These are phyloP conservation scores for Pteropus rufus DNA, from an alignment of 2,797 vertebrate genomes.

Conservation along the genomic window DNA sequence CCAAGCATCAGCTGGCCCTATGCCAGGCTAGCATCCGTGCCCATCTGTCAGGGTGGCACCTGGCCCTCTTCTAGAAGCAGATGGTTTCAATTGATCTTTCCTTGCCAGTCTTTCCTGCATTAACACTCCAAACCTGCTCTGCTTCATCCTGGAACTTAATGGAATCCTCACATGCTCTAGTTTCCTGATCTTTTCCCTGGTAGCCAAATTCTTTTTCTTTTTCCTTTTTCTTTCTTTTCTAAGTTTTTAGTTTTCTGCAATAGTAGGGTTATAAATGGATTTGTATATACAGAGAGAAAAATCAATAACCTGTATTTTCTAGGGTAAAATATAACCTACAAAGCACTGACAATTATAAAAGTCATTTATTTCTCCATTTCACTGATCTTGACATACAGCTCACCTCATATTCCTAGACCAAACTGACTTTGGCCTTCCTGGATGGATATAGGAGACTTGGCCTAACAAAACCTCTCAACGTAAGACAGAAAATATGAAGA, in stretches of 20 bases:
- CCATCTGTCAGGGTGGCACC: slow-evolving; percentile 61
- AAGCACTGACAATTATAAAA: background rate
- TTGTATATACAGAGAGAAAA: slow-evolving; percentile 34
- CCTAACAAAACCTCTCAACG: background rate
- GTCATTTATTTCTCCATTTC: slow-evolving; percentile 39
- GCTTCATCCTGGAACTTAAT: background rate
- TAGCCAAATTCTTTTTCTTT: background rate
- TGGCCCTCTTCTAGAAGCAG: slow-evolving; percentile 61
- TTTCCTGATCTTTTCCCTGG: background rate
- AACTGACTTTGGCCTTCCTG: background rate
- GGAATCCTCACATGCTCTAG: background rate
- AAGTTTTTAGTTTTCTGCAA: slow-evolving; percentile 28
- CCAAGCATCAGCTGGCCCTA: background rate
- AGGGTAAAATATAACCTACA: slow-evolving; percentile 39
- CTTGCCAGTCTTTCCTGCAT: slow-evolving; percentile 19
- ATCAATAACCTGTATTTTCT: slow-evolving; percentile 31
- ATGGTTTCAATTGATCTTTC: slow-evolving; percentile 58
- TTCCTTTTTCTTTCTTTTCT: background rate
- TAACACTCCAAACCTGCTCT: background rate
- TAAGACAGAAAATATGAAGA: background rate
- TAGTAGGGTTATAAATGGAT: slow-evolving; percentile 25
- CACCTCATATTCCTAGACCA: background rate
- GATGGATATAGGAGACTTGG: background rate
- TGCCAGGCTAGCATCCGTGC: background rate
- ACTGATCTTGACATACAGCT: background rate